phyloP scores from a whole-genome alignment of 1,140 invertebrate species.

The Akabosia matsudoensis region DNA sequence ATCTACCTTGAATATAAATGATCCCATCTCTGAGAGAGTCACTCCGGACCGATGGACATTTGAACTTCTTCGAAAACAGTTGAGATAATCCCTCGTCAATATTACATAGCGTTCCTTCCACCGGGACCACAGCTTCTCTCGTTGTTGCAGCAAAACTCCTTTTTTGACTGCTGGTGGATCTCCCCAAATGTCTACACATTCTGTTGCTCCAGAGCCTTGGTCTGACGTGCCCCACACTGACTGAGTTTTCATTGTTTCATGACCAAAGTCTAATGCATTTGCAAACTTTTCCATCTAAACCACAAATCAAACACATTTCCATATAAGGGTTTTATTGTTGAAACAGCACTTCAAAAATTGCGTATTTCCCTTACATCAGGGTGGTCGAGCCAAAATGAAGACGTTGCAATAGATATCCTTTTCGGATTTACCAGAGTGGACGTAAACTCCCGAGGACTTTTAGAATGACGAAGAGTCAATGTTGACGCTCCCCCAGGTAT shows the following conservation, averaged over 20 bases:
- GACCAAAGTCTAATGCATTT: constrained; percentile 18
- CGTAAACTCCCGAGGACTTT: not conserved
- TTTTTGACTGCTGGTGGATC: constrained; percentile 46
- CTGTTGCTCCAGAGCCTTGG: not conserved
- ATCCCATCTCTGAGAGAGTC: constrained; percentile 66
- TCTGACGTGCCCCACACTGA: constrained; percentile 20
- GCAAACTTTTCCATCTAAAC: constrained; percentile 22
- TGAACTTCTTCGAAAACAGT: constrained; percentile 64
- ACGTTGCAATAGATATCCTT: constrained; percentile 22
- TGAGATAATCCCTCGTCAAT: constrained; percentile 65
- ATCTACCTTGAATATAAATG: constrained; percentile 62
- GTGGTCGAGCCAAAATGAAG: constrained; percentile 4
- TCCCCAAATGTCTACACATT: constrained; percentile 44
- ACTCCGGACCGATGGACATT: constrained; percentile 53
- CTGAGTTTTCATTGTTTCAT: constrained; percentile 11
- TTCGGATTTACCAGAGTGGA: constrained; percentile 16
- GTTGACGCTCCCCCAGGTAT: constrained; percentile 8
- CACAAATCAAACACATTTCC: not conserved
- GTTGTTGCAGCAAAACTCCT: constrained; percentile 64
- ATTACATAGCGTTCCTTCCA: constrained; percentile 70
- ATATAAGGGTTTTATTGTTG: not conserved
- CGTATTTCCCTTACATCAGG: constrained; percentile 10
- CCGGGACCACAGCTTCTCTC: constrained; percentile 64
- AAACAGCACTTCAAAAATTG: not conserved
- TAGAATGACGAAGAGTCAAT: constrained; percentile 10